A percentile compares a stretch with the other conserved stretches of the same genome.
Conservation (phyloP, 2,797 vertebrate genomes). For the Sebastes itinus region DNA sequence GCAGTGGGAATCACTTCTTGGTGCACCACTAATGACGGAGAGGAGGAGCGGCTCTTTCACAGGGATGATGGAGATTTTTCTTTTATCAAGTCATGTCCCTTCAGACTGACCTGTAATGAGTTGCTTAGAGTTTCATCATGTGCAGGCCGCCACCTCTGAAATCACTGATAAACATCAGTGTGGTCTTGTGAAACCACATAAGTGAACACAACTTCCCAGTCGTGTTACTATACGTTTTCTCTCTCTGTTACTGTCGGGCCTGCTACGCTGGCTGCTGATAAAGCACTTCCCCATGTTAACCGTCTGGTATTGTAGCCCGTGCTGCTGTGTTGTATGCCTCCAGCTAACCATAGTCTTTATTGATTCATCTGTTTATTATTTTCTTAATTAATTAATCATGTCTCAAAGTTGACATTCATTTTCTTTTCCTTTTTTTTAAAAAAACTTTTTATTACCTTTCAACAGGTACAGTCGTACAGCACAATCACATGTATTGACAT, state of each 20-base stretch:
- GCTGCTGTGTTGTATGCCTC: not conserved
- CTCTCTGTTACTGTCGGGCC: not conserved
- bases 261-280: not conserved
- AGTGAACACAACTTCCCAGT: conserved; percentile 2
- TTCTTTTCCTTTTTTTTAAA: too few relatives aligned
- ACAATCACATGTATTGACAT: too few relatives aligned
- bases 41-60: not conserved
- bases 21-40: too few relatives aligned
- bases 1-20: not conserved
- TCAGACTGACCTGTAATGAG: not conserved
- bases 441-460: too few relatives aligned
- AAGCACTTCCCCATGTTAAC: not conserved
- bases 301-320: not conserved
- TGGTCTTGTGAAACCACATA: conserved; percentile 41
- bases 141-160: conserved; percentile 2
- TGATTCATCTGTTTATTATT: not conserved
- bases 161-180: conserved; percentile 43
- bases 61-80: not conserved
- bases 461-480: too few relatives aligned
- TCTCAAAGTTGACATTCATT: not conserved
- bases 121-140: not conserved
- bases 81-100: not conserved
- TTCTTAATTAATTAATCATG: not conserved
- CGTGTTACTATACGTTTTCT: not conserved
- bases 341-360: not conserved